These are phyloP conservation scores for Epistrophe eligans DNA, from an alignment of 2,888 invertebrate genomes.

Conservation along the genomic window DNA sequence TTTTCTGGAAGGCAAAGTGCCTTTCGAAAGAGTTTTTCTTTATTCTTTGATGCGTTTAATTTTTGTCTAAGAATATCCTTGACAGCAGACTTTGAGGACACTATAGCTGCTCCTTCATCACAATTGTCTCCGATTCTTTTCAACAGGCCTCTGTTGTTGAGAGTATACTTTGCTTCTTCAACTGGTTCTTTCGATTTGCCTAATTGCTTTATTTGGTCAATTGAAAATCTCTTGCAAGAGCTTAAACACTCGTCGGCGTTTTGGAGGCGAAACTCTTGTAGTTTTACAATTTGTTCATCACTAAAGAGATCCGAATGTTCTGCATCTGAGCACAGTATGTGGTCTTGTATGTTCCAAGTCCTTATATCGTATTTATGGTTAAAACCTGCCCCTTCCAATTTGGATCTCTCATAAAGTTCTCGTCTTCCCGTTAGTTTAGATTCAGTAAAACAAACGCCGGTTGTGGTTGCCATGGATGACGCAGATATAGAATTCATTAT, in stretches of 20 bases:
- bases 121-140: not conserved
- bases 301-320: not conserved
- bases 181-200: no score
- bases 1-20: conserved; percentile 51
- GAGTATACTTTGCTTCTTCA: conserved; percentile 5
- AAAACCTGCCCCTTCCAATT: not conserved
- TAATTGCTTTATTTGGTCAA: not conserved
- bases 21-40: conserved; percentile 40
- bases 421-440: conserved; percentile 35
- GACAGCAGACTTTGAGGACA: conserved; percentile 26
- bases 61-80: conserved; percentile 46
- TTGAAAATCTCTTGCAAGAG: conserved; percentile 21
- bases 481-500: conserved; percentile 18
- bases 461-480: not conserved
- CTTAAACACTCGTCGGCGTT: conserved; percentile 58
- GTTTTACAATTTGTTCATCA: conserved; percentile 39
- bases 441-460: not conserved
- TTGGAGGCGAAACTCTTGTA: conserved; percentile 58
- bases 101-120: not conserved
- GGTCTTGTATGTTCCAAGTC: not conserved
- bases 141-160: conserved; percentile 49
- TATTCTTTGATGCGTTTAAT: conserved; percentile 23
- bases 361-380: not conserved
- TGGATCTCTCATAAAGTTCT: conserved; percentile 47
- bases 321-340: not conserved